Conservation (phyloP, 2,888 invertebrate genomes). For the Augiades crinisus region DNA sequence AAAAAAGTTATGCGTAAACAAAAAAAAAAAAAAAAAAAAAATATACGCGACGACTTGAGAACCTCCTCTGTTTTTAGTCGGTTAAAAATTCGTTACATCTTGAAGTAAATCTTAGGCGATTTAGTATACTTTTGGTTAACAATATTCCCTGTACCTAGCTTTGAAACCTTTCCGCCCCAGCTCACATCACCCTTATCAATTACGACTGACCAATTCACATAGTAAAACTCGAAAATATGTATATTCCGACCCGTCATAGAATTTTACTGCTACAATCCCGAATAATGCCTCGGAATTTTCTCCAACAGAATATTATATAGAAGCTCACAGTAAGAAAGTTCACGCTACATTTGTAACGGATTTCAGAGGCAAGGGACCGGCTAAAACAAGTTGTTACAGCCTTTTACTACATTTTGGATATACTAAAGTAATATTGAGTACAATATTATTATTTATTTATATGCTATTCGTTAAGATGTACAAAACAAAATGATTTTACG, state of each 20-base stretch:
- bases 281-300: conserved; percentile 2
- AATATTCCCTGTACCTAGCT: conserved; percentile 8
- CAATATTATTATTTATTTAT: too few relatives aligned
- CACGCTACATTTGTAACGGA: conserved; percentile 35
- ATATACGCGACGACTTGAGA: too few relatives aligned
- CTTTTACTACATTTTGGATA: too few relatives aligned
- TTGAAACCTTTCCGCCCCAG: conserved; percentile 11
- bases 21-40: too few relatives aligned
- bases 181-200: conserved; percentile 16
- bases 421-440: too few relatives aligned
- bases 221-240: neutral
- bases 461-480: too few relatives aligned
- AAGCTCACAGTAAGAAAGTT: conserved; percentile 27
- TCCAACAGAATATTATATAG: conserved; percentile 21
- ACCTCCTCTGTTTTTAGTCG: too few relatives aligned
- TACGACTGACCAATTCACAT: conserved; percentile 20
- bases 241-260: conserved; percentile 6
- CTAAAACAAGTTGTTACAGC: conserved; percentile 1
- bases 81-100: too few relatives aligned
- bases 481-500: too few relatives aligned
- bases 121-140: neutral
- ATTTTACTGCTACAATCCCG: conserved; percentile 6
- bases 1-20: too few relatives aligned
- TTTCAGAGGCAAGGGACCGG: neutral
- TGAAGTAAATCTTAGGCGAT: too few relatives aligned